Base-by-base conservation (phyloP, 2,888 invertebrate genomes). In the Steinernema hermaphroditum region DNA sequence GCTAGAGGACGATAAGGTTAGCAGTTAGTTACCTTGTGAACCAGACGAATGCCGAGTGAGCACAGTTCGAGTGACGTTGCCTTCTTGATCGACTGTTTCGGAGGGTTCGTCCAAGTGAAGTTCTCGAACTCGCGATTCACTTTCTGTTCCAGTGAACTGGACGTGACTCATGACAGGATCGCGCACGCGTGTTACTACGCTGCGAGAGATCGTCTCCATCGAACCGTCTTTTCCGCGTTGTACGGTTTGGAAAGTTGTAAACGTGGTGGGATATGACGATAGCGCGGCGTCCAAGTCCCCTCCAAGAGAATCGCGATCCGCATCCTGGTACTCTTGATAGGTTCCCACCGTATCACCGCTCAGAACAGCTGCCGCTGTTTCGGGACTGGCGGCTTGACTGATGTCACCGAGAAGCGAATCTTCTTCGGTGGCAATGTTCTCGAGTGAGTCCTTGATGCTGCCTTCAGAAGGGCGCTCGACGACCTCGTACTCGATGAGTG, bases 231-330 rank as follows among this genome's bases (percentile, higher is more conserved):
- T 79, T 8, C 69, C 75, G 29, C 77, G 76, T 34, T 82, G 80
- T 19, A 80, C 78, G 1, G 84, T 86, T 74, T 85, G 80, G 78
- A 84, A 86, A 0, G 85, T 86, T n/a, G 86, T 86, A 29, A 85
- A 71, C 4, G 86, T 86, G 29, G 80, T 82, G 14, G 85, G 82
- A 57, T 80, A 85, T n/a, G 77, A 75, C 19, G 76, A 74, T 9
- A 83, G 71, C 70, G 83, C 79, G 44, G 75, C 80, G 22, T 77
- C 79, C 46, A 82, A 72, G 24, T 81, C 75, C 29, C 80, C 83
- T 14, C 81, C 81, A 24, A 86, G 76, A 1, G 85, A 86, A 72
- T 86, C 86, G 54, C 78, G 78, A 43, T 85, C 85, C 22, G 76
- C 81, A 1, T 82, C 80, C 22, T 76, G 75, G 44, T 78, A 76